These are phyloP conservation scores for Philaethria dido DNA, from an alignment of 2,888 invertebrate genomes.

Conservation along the genomic window DNA sequence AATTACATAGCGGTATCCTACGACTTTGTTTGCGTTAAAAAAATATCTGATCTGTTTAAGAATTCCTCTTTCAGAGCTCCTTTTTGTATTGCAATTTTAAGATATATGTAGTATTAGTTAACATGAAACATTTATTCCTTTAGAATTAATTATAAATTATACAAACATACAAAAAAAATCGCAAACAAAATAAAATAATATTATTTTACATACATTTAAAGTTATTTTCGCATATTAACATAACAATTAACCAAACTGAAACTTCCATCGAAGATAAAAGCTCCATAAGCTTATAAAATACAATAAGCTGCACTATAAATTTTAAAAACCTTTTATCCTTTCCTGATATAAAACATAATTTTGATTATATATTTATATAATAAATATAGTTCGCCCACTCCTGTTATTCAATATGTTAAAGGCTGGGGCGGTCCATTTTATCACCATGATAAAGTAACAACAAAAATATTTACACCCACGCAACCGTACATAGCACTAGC, in stretches of 20 bases:
- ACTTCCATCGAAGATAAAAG: not conserved
- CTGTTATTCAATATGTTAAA: constrained; percentile 27
- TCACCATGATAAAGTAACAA: constrained; percentile 30
- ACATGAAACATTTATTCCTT: no score
- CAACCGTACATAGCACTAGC: constrained; percentile 15
- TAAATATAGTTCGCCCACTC: not conserved
- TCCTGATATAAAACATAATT: constrained; percentile 10
- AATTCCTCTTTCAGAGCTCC: no score
- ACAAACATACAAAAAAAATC: not conserved
- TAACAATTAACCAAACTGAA: not conserved
- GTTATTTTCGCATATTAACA: not conserved
- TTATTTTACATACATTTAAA: not conserved
- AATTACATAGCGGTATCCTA: no score
- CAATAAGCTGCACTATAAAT: constrained; percentile 10
- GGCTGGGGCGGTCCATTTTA: constrained; percentile 36
- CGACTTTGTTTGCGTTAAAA: no score
- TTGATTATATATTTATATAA: constrained; percentile 7
- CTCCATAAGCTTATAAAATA: not conserved
- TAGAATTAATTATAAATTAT: no score
- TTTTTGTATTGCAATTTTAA: no score
- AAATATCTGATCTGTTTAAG: no score
- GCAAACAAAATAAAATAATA: not conserved
- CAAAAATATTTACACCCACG: constrained; percentile 35
- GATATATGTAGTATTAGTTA: no score
- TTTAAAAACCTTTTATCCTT: constrained; percentile 15